A percentile compares a stretch with the other conserved stretches of the same genome.
These are phyloP conservation scores for Plagiodera versicolora DNA, from an alignment of 2,888 invertebrate species.

Conservation along the genomic window DNA sequence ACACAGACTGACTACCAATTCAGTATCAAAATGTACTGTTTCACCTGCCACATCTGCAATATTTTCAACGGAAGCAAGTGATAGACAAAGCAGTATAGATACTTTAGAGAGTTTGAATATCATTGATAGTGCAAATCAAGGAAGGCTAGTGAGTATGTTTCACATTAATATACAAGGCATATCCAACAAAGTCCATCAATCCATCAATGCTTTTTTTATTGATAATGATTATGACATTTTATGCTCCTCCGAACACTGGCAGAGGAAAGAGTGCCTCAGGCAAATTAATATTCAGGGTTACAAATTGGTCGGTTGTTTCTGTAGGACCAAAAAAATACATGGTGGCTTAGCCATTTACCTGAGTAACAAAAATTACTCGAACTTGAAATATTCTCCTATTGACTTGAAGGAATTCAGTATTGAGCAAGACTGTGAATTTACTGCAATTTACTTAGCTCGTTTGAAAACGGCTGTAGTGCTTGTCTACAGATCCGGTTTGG, in stretches of 20 bases:
- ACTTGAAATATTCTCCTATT: background rate
- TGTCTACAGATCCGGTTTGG: background rate
- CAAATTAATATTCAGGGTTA: background rate
- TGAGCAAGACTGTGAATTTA: too few species aligned
- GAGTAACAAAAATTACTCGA: background rate
- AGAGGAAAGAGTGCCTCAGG: too few species aligned
- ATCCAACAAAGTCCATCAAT: background rate
- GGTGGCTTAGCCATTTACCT: conserved; percentile 6
- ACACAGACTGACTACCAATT: too few species aligned
- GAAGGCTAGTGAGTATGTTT: background rate
- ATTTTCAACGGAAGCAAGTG: background rate
- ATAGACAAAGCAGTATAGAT: background rate
- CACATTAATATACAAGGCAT: conserved; percentile 3
- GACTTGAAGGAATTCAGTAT: conserved; percentile 7
- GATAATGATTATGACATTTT: too few species aligned
- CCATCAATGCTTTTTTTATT: too few species aligned
- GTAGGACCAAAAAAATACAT: too few species aligned
- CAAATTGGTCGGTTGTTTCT: too few species aligned
- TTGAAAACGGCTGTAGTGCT: too few species aligned
- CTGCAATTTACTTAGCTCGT: too few species aligned
- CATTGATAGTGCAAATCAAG: background rate
- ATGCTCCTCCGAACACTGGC: too few species aligned
- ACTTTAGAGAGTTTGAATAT: background rate
- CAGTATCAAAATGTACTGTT: too few species aligned
- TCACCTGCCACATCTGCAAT: too few species aligned